Base-by-base conservation (phyloP, 2,797 vertebrate species). In the Spea hammondii region DNA sequence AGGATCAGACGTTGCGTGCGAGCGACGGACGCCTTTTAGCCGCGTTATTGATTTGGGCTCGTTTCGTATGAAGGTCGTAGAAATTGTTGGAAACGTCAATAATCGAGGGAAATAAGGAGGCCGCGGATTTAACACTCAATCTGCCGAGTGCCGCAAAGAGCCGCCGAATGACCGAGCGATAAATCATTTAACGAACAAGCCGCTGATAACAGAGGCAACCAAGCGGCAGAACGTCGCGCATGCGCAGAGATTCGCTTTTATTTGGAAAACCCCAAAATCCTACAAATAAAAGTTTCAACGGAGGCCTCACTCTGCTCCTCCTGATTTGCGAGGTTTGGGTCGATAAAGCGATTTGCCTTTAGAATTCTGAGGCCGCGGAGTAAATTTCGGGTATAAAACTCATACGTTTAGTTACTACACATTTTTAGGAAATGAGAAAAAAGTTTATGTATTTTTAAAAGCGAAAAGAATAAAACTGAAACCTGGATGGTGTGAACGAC, bases 401-500 rank as follows among this genome's bases (percentile, higher is more conserved):
- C 32, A 32, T 32, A 32, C 32, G 2, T 32, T 32, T 32, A 32
- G 32, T 32, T 32, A 32, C 32, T 32, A 32, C 2, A 32, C 32
- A 2, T 32, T 32, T 32, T 32, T 32, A 32, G 32, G 32, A 32
- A 32, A 32, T 32, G 32, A 32, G 32, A 32, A 32, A 32, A 32
- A 32, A 32, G 3, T 32, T 32, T 2, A 1, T 32, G 32, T 32
- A 32, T 32, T 32, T 32, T 32, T 32, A 32, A 3, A 2, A 32
- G 32, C 2, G 57, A 9, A 50, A 48, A 32, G 32, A 32, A 32
- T 32, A 32, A 32, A 32, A 32, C 32, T 32, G 32, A 10, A 80
- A 96, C 96, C 94, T 99, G 97, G 84, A 99, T 94, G 65, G 92
- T 92, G 67, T 98, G 96, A 73, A 98, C 88, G 1, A 95, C 90